Conservation (phyloP, 2,888 invertebrate genomes). For the Oscheius onirici region DNA sequence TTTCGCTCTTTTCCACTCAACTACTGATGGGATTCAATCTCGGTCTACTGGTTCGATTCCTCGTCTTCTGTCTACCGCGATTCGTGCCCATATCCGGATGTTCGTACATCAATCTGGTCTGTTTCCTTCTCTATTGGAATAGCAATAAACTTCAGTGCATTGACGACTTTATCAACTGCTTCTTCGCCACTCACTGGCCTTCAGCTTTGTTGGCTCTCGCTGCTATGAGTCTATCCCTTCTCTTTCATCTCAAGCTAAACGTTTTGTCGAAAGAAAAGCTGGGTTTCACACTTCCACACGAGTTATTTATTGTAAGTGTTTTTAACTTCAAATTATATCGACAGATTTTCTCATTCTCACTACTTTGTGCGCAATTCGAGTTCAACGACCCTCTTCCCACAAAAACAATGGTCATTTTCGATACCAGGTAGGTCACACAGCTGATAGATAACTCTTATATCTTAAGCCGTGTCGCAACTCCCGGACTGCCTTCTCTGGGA, state of each 20-base stretch:
- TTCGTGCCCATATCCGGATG: conserved; percentile 25
- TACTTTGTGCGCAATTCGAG: background rate
- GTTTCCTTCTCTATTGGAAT: background rate
- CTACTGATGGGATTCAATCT: conserved; percentile 45
- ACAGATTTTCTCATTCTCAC: conserved; percentile 5
- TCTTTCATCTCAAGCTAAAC: conserved; percentile 28
- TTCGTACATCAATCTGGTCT: conserved; percentile 4
- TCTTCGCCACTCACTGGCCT: conserved; percentile 18
- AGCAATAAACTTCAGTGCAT: conserved; percentile 32
- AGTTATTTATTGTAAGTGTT: conserved; percentile 30
- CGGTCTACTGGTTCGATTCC: conserved; percentile 46
- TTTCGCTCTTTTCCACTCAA: conserved; percentile 43
- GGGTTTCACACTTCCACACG: conserved; percentile 33
- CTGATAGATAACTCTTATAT: background rate
- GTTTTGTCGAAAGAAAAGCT: background rate
- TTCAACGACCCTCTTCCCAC: conserved; percentile 14
- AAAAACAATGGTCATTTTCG: background rate
- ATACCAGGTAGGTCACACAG: conserved; percentile 10
- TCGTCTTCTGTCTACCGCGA: conserved; percentile 27
- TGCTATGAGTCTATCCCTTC: conserved; percentile 11
- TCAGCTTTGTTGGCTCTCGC: background rate
- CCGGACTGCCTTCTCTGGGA: conserved; percentile 28
- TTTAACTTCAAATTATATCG: background rate
- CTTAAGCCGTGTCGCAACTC: background rate
- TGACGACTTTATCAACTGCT: conserved; percentile 20